Percentiles rank a stretch among this genome's conserved stretches.
phyloP scores from a whole-genome alignment of 2,888 invertebrate species.

The Sarcophaga caerulescens region DNA sequence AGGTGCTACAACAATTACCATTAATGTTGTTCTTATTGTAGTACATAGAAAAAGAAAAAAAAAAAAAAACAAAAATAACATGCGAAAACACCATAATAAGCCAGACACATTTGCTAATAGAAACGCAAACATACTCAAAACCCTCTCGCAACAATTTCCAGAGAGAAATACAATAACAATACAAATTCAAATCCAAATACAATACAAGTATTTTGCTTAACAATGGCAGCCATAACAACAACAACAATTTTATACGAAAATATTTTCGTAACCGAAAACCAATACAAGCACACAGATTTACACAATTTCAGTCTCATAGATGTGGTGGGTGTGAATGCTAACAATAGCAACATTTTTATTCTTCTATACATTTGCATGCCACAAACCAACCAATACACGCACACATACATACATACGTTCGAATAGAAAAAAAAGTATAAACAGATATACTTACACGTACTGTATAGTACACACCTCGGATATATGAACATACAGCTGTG shows the following conservation, averaged over 20 bases:
- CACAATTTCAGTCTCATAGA: not conserved
- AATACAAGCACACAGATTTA: not conserved
- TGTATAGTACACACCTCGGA: not conserved
- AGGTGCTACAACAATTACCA: no score
- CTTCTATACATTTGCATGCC: no score
- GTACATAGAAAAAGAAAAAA: no score
- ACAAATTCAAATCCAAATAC: not conserved
- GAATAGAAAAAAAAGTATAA: not conserved
- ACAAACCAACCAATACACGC: not conserved
- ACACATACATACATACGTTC: not conserved
- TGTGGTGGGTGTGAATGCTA: not conserved
- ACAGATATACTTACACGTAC: no score
- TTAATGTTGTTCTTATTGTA: no score
- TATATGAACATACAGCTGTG: not conserved
- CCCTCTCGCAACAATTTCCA: conserved; percentile 18
- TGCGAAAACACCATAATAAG: no score
- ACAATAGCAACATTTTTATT: not conserved
- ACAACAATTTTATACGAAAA: conserved; percentile 5
- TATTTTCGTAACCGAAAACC: conserved; percentile 1
- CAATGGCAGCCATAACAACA: not conserved
- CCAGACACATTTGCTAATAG: no score
- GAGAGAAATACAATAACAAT: not conserved
- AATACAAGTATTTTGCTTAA: not conserved
- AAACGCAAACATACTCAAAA: not conserved
- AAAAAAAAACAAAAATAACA: no score